These are phyloP conservation scores for Miltochrista miniata DNA, from an alignment of 2,888 invertebrate genomes.

Conservation along the genomic window DNA sequence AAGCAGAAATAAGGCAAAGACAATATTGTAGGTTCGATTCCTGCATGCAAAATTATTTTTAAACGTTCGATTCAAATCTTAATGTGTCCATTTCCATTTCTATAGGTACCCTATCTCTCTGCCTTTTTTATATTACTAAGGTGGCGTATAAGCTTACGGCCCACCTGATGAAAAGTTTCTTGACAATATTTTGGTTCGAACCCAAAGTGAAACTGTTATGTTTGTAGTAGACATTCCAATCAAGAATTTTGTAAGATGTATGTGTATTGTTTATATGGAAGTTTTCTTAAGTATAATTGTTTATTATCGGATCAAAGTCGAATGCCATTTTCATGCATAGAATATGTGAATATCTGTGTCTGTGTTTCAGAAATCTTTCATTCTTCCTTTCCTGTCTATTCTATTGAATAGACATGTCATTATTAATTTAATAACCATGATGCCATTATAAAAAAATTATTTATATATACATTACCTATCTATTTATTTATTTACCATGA, in stretches of 20 bases:
- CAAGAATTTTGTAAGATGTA: neutral
- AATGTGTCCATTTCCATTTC: too few relatives aligned
- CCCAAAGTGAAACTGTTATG: neutral
- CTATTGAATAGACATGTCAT: neutral
- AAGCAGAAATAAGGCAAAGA: neutral
- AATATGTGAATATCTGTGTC: conserved; percentile 36
- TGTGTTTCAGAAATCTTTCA: conserved; percentile 54
- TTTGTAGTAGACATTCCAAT: neutral
- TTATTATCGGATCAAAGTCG: neutral
- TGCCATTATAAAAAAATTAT: conserved; percentile 61
- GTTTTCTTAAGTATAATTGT: neutral
- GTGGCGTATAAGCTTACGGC: too few relatives aligned
- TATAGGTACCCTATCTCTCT: too few relatives aligned
- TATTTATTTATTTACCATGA: neutral
- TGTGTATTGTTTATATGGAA: conserved; percentile 1
- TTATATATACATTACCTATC: too few relatives aligned
- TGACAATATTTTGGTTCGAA: neutral
- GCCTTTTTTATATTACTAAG: too few relatives aligned
- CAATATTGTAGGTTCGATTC: neutral
- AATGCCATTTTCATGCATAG: conserved; percentile 25
- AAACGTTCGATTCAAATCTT: neutral
- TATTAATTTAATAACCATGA: conserved; percentile 58
- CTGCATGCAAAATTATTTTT: neutral
- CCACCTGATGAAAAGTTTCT: too few relatives aligned
- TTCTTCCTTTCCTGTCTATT: neutral